These are phyloP conservation scores for Trissolcus basalis DNA, from an alignment of 1,140 invertebrate species.

Conservation along the genomic window DNA sequence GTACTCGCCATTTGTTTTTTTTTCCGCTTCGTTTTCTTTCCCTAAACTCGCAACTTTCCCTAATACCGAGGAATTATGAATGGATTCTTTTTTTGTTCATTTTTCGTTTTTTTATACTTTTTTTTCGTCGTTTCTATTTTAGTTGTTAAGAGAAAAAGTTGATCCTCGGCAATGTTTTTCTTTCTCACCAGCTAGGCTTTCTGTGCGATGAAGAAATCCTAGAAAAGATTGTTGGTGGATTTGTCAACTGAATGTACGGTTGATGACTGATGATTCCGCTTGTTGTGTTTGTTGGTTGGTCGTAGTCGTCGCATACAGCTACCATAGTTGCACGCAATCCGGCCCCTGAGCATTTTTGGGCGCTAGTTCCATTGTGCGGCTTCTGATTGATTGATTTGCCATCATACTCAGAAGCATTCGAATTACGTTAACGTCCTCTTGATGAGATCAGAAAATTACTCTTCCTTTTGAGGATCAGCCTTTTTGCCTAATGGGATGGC, in stretches of 20 bases:
- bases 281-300: conserved; percentile 41
- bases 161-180: conserved; percentile 8
- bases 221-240: conserved; percentile 17
- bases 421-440: conserved; percentile 36
- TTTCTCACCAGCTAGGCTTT: conserved; percentile 31
- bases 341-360: conserved; percentile 47
- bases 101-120: conserved; percentile 4
- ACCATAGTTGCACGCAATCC: conserved; percentile 49
- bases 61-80: conserved; percentile 19
- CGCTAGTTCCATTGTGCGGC: conserved; percentile 54
- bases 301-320: conserved; percentile 41
- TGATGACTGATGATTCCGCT: conserved; percentile 24
- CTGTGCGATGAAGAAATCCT: conserved; percentile 44
- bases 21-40: conserved; percentile 30
- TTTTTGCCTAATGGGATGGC: conserved; percentile 94
- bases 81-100: too few relatives aligned
- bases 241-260: conserved; percentile 30
- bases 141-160: conserved; percentile 5
- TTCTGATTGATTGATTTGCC: conserved; percentile 51
- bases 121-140: too few relatives aligned
- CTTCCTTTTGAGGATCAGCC: conserved; percentile 87
- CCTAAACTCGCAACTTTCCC: conserved; percentile 39
- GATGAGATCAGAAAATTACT: conserved; percentile 77
- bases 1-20: conserved; percentile 41
- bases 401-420: conserved; percentile 49